phyloP scores from a whole-genome alignment of 1,140 invertebrate species.

The Lanistes nyassanus region DNA sequence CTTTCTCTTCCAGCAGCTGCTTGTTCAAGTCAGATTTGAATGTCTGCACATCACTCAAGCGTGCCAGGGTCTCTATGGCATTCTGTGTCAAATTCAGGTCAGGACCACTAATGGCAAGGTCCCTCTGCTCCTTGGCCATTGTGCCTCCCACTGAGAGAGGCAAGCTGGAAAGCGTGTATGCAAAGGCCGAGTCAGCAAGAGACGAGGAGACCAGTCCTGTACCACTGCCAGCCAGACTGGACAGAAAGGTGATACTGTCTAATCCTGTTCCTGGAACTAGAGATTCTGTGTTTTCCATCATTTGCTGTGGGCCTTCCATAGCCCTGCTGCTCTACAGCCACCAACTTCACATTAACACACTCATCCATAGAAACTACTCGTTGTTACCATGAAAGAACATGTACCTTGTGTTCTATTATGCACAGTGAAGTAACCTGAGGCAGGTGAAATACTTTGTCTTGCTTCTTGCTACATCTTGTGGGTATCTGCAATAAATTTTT shows the following conservation, averaged over 20 bases:
- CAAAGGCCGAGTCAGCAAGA: constrained; percentile 8
- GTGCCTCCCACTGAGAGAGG: constrained; percentile 16
- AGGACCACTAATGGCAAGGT: constrained; percentile 17
- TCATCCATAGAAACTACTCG: neutral
- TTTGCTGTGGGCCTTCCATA: constrained; percentile 19
- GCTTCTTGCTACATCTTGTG: constrained; percentile 4
- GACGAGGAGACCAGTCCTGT: constrained; percentile 7
- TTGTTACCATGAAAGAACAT: neutral
- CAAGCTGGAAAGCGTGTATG: constrained; percentile 16
- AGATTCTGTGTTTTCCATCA: constrained; percentile 22
- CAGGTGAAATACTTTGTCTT: neutral
- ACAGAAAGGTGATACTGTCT: constrained; percentile 12
- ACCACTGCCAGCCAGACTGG: constrained; percentile 12
- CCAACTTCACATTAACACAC: neutral
- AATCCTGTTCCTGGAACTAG: constrained; percentile 8
- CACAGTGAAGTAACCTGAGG: neutral
- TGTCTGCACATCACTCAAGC: constrained; percentile 29
- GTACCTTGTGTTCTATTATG: neutral
- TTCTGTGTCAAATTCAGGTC: constrained; percentile 17
- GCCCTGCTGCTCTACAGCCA: constrained; percentile 5
- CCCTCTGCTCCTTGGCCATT: constrained; percentile 27
- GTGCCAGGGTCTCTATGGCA: constrained; percentile 24
- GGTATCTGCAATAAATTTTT: neutral
- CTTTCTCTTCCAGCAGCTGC: constrained; percentile 47
- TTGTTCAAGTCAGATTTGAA: constrained; percentile 21